Evolutionary conservation across 2,113 vertebrate species (phyloP).

Genomic region (Scomber scombrus): DNA sequence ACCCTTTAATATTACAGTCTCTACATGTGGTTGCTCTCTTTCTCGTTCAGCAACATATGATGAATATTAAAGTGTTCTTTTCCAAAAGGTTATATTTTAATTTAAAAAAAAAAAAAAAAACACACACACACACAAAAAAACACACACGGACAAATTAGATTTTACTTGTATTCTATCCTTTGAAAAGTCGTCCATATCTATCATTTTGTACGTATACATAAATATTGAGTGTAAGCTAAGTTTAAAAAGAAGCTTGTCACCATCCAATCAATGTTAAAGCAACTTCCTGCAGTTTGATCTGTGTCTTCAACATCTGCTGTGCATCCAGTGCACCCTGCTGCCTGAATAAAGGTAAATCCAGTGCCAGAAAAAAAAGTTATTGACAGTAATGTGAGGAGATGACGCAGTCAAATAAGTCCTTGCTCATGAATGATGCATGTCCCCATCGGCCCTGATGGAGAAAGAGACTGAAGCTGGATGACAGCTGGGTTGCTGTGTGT

Average conservation of each 20-base stretch:
- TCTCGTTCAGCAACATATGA: conserved; percentile 13
- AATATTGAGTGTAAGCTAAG: background rate
- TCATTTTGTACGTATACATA: background rate
- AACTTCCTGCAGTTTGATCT: background rate
- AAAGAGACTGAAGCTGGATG: conserved; percentile 66
- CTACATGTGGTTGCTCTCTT: conserved; percentile 25
- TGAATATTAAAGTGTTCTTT: conserved; percentile 33
- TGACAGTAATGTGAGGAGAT: conserved; percentile 68
- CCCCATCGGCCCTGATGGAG: conserved; percentile 64
- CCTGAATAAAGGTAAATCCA: conserved; percentile 33
- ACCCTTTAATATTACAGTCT: conserved; percentile 49
- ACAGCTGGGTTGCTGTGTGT: conserved; percentile 77
- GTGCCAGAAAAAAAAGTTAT: conserved; percentile 59
- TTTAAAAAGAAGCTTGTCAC: background rate
- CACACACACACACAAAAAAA: too few species aligned
- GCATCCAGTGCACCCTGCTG: conserved; percentile 19
- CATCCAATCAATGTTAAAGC: background rate
- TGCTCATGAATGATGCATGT: conserved; percentile 81
- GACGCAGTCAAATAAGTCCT: conserved; percentile 77
- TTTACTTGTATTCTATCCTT: background rate
- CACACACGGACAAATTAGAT: background rate
- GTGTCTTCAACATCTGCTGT: conserved; percentile 16
- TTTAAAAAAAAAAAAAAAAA: background rate
- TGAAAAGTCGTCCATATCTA: background rate
- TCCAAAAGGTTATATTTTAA: background rate